Base-by-base conservation (phyloP, 1,140 invertebrate genomes). In the Macrobrachium nipponense region DNA sequence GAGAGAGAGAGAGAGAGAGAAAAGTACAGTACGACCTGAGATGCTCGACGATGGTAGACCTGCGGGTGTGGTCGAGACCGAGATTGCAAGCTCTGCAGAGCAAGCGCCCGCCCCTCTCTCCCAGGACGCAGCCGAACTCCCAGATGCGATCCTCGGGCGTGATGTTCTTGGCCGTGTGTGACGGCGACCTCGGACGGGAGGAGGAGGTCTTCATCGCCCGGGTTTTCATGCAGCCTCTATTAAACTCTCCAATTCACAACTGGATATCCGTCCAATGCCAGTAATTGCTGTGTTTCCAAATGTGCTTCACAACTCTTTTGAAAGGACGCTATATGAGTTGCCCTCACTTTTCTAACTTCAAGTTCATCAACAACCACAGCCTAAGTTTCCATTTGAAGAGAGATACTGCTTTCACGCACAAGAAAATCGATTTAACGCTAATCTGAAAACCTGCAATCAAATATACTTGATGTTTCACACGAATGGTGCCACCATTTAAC, bases 1-100 rank as follows among this genome's bases (percentile, higher is more conserved):
- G 27, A 36, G 27, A 36, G 27, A 36, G 27, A 36, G 27, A 36
- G 27, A 36, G 27, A 36, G 27, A 36, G 27, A 36, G 27, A 36
- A 36, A 36, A 2, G 27, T 2, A 1, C 27, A 4, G 27, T 36
- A 36, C 27, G 27, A 89, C 88, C 88, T 89, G 43, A 89, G 85
- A 77, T 89, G 88, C 82, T 89, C 88, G 61, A 89, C 88, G 72
- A 89, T 89, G 68, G 88, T 89, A 11, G 88, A 89, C 78, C 88
- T 79, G 15, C 88, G 68, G 62, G 88, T 89, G 73, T 89, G 88
- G 85, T 89, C 88, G 58, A 89, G 85, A 18, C 77, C 82, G 10
- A 89, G 83, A 78, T 87, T 84, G 43, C 88, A 89, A 2, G 88
- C 80, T 70, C 88, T 70, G 66, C 88, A 89, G 3, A 89, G 68